phyloP scores from a whole-genome alignment of 2,888 invertebrate genomes.

The Pegoplata infirma region DNA sequence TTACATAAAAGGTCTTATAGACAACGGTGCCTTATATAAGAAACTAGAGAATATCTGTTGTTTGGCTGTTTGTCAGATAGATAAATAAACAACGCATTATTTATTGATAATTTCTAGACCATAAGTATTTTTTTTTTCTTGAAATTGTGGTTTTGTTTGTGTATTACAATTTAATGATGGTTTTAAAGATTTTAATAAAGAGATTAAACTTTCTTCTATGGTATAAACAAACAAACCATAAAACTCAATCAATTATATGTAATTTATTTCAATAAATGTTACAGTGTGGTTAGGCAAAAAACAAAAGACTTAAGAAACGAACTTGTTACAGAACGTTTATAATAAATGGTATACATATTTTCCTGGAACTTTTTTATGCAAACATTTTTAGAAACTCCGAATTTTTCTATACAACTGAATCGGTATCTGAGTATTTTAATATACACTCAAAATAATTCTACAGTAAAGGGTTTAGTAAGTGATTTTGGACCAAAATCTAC shows the following conservation, averaged over 20 bases:
- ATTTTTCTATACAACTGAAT: too few species aligned
- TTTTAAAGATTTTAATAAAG: background rate
- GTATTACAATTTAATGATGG: too few species aligned
- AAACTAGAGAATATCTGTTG: constrained; percentile 1
- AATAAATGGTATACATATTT: too few species aligned
- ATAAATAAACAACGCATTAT: constrained; percentile 21
- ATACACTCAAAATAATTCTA: too few species aligned
- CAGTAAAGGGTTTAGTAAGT: too few species aligned
- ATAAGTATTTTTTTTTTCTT: background rate
- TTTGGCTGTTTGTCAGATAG: background rate
- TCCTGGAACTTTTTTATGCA: too few species aligned
- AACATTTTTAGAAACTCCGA: too few species aligned
- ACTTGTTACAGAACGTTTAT: too few species aligned
- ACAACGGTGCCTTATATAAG: constrained; percentile 24
- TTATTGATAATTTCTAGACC: constrained; percentile 32
- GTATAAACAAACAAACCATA: background rate
- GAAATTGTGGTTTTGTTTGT: background rate
- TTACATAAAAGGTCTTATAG: constrained; percentile 32
- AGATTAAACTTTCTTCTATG: background rate
- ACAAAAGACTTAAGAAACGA: too few species aligned
- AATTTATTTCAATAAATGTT: background rate
- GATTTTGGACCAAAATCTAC: too few species aligned
- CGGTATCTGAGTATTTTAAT: too few species aligned
- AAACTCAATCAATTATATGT: background rate
- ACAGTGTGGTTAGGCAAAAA: too few species aligned